Evolutionary conservation across 2,888 invertebrate species (phyloP).

Genomic region (Sphinx pinastri): DNA sequence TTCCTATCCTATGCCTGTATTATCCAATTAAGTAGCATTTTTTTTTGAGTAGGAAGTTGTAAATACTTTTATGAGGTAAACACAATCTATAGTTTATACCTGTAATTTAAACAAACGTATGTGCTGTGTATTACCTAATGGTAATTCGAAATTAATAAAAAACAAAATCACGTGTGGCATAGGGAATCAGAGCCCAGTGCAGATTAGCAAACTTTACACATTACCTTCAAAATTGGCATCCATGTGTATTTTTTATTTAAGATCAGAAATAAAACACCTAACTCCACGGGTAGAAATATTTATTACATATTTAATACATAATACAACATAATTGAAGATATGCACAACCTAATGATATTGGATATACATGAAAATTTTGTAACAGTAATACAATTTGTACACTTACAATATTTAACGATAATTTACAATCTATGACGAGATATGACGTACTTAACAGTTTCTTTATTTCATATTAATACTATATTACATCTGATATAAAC

Average conservation of each 20-base stretch:
- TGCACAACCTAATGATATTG: constrained; percentile 55
- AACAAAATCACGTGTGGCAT: too few species aligned
- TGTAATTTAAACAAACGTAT: too few species aligned
- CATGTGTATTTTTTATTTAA: background rate
- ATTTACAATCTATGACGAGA: constrained; percentile 19
- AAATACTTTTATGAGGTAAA: too few species aligned
- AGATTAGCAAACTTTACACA: too few species aligned
- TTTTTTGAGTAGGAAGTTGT: too few species aligned
- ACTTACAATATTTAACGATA: constrained; percentile 30
- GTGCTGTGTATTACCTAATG: too few species aligned
- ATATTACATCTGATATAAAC: background rate
- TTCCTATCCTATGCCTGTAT: too few species aligned
- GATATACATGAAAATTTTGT: constrained; percentile 47
- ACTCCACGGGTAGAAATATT: constrained; percentile 63
- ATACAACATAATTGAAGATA: constrained; percentile 68
- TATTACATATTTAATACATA: constrained; percentile 35
- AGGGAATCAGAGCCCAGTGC: too few species aligned
- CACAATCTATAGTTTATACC: too few species aligned
- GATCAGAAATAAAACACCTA: constrained; percentile 40
- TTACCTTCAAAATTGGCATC: background rate
- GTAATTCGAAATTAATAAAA: too few species aligned
- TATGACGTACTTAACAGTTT: constrained; percentile 1
- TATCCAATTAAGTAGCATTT: too few species aligned
- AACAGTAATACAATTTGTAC: constrained; percentile 56
- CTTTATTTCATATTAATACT: constrained; percentile 2